These are phyloP conservation scores for Coreius guichenoti DNA, from an alignment of 2,797 vertebrate genomes.

Conservation along the genomic window DNA sequence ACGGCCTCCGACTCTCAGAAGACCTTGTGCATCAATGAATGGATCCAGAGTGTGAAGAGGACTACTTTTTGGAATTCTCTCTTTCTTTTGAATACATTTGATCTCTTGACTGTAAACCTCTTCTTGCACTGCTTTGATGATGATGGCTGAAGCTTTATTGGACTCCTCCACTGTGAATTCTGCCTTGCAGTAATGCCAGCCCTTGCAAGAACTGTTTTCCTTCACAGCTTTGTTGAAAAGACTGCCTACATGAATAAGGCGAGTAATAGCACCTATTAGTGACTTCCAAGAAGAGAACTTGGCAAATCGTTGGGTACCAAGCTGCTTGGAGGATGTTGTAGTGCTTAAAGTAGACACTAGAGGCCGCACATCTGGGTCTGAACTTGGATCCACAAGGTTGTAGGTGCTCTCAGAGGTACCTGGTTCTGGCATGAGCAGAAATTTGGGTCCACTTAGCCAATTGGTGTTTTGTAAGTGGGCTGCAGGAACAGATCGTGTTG, in stretches of 20 bases:
- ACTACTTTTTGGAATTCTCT: neutral
- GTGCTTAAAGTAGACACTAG: constrained; percentile 52
- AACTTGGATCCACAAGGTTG: too few relatives aligned
- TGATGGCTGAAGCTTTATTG: neutral
- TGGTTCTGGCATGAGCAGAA: too few relatives aligned
- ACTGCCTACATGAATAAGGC: neutral
- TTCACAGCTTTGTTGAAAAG: neutral
- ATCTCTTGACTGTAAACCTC: neutral
- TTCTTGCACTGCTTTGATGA: neutral
- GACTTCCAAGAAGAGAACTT: constrained; percentile 16
- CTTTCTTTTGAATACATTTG: neutral
- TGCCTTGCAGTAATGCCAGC: neutral
- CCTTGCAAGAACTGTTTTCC: neutral
- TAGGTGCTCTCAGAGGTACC: too few relatives aligned
- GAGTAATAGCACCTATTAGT: neutral
- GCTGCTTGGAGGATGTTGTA: constrained; percentile 1
- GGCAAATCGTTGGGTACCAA: constrained; percentile 35
- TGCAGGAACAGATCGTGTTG: neutral
- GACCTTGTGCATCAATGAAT: neutral
- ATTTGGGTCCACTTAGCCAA: too few relatives aligned
- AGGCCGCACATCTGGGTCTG: constrained; percentile 12
- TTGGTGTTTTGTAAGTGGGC: constrained; percentile 38
- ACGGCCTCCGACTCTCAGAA: neutral
- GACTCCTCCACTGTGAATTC: neutral
- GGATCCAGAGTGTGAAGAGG: neutral